phyloP scores from a whole-genome alignment of 2,888 invertebrate genomes.

The Lasioglossum marginatum region DNA sequence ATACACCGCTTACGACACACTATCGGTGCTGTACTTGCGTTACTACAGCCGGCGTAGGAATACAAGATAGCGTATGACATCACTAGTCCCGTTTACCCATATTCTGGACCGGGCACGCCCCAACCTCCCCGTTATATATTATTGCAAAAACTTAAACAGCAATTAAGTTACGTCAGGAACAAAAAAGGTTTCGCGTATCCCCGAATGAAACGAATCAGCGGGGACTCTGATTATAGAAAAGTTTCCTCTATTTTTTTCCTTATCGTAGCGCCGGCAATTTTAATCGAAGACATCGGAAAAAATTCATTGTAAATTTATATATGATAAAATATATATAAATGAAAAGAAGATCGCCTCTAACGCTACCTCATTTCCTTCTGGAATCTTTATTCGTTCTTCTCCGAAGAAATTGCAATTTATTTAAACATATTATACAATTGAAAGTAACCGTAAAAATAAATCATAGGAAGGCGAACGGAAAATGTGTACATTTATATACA shows the following conservation, averaged over 20 bases:
- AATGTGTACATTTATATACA: constrained; percentile 51
- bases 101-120: constrained; percentile 82
- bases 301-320: background rate
- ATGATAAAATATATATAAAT: background rate
- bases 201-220: background rate
- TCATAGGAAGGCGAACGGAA: constrained; percentile 34
- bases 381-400: background rate
- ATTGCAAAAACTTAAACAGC: constrained; percentile 31
- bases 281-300: background rate
- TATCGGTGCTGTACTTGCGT: constrained; percentile 45
- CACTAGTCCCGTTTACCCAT: constrained; percentile 80
- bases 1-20: background rate
- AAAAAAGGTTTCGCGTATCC: background rate
- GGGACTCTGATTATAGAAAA: background rate
- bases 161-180: background rate
- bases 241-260: background rate
- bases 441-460: constrained; percentile 15
- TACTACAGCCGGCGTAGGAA: constrained; percentile 77
- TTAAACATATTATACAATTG: background rate
- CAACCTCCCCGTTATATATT: constrained; percentile 65
- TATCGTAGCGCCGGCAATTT: background rate
- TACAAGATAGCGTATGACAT: constrained; percentile 81
- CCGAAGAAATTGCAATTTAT: background rate
- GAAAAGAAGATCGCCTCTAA: background rate
- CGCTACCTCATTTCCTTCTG: background rate